These are phyloP conservation scores for Diprion similis DNA, from an alignment of 1,140 invertebrate species.

Conservation along the genomic window DNA sequence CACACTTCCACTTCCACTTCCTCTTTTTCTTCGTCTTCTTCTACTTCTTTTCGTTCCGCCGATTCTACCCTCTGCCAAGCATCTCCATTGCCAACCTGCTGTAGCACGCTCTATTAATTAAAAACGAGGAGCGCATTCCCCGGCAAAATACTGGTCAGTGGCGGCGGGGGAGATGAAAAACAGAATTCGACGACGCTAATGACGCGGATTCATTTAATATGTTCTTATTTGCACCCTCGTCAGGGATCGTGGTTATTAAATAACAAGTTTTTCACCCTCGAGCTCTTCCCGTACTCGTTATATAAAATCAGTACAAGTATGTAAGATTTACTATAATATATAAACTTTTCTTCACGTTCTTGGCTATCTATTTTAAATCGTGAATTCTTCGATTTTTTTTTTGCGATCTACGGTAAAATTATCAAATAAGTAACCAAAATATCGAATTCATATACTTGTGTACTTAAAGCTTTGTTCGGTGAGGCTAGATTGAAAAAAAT, in stretches of 20 bases:
- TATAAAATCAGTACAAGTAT: no score
- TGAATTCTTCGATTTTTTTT: no score
- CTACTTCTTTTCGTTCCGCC: background rate
- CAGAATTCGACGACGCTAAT: slow-evolving; percentile 21
- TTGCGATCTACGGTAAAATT: no score
- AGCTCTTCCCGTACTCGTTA: no score
- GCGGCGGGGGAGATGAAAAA: slow-evolving; percentile 14
- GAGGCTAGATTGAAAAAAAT: no score
- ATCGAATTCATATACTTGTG: no score
- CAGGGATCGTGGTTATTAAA: background rate
- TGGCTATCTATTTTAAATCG: no score
- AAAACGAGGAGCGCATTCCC: slow-evolving; percentile 27
- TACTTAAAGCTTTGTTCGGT: no score
- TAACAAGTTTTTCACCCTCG: no score
- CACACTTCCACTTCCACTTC: background rate
- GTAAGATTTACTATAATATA: no score
- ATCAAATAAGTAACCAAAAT: no score
- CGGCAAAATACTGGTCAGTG: slow-evolving; percentile 35
- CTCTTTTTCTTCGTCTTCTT: background rate
- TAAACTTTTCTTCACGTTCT: no score
- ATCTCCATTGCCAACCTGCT: background rate
- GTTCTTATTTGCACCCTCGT: background rate
- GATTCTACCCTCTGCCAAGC: background rate
- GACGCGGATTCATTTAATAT: slow-evolving; percentile 14
- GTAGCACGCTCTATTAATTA: slow-evolving; percentile 42